Conservation (phyloP, 1,140 invertebrate genomes). For the Frieseomelitta varia region DNA sequence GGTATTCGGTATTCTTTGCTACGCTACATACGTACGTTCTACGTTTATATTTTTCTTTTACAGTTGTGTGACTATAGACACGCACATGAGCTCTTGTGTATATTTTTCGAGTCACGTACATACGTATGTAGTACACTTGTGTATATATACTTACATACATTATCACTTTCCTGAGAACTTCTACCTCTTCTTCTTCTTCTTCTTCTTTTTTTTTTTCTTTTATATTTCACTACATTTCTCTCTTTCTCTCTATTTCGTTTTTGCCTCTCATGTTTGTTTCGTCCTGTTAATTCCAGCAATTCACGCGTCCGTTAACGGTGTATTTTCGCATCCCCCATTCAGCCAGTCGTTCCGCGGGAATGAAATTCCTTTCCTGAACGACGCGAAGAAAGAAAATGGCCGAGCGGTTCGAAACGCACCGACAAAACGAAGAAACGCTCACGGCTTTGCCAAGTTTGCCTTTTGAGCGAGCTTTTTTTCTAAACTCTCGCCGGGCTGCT, state of each 20-base stretch:
- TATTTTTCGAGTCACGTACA: neutral
- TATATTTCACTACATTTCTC: neutral
- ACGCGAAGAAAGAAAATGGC: neutral
- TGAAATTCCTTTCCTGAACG: neutral
- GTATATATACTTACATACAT: neutral
- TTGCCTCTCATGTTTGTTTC: neutral
- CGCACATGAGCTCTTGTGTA: neutral
- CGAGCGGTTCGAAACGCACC: neutral
- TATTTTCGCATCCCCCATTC: neutral
- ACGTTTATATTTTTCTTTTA: neutral
- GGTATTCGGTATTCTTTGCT: neutral
- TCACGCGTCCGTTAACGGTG: neutral
- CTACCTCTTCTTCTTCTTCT: too few species aligned
- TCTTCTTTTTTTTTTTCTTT: too few species aligned
- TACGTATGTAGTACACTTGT: neutral
- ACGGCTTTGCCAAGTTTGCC: too few species aligned
- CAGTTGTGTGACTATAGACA: neutral
- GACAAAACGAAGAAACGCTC: neutral
- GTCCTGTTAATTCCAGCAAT: neutral
- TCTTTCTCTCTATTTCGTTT: neutral
- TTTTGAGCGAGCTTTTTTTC: too few species aligned
- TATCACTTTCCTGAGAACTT: neutral
- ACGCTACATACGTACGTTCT: neutral
- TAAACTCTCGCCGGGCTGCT: neutral
- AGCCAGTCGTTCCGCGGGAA: neutral